Evolutionary conservation across 2,113 vertebrate genomes (phyloP).

Genomic region (Vidua chalybeata): DNA sequence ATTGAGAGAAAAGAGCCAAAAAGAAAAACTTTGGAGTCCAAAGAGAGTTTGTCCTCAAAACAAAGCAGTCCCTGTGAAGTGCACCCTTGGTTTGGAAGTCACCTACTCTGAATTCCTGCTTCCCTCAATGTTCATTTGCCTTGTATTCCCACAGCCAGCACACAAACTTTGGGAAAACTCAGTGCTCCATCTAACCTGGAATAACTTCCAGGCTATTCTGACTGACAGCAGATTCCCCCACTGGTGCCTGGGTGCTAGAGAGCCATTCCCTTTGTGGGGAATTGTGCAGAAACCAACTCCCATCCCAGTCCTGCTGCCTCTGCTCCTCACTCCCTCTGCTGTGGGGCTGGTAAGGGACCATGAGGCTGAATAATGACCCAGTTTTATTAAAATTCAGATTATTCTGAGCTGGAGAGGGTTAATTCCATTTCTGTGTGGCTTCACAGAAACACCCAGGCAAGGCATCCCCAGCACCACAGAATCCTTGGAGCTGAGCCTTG

Average conservation of each 20-base stretch:
- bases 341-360: not conserved
- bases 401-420: not conserved
- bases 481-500: not conserved
- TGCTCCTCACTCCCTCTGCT: accelerated
- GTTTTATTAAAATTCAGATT: not conserved
- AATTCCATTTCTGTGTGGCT: not conserved
- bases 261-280: not conserved
- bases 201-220: not conserved
- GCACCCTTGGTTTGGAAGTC: accelerated
- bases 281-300: not conserved
- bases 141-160: not conserved
- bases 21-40: not conserved
- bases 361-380: accelerated
- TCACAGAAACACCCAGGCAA: not conserved
- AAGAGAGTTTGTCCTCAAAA: not conserved
- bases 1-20: not conserved
- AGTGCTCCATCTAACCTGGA: not conserved
- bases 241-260: not conserved
- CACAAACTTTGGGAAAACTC: not conserved
- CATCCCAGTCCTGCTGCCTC: not conserved
- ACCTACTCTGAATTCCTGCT: not conserved
- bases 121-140: not conserved
- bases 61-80: not conserved
- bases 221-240: not conserved
- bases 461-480: not conserved